Evolutionary conservation across 1,140 invertebrate genomes (phyloP).

Genomic region (Gryon sp.): DNA sequence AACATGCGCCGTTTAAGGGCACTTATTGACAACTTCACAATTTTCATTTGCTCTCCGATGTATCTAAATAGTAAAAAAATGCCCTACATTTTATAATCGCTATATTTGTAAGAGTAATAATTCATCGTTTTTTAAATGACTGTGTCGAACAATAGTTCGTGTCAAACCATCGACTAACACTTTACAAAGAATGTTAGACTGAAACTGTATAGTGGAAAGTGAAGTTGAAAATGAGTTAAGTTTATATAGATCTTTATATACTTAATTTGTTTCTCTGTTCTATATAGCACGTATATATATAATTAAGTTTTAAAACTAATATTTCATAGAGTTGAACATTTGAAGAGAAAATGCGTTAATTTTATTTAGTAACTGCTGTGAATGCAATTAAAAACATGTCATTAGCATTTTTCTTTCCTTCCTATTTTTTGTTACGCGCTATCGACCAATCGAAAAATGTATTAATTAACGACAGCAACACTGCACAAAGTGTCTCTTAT

Average conservation of each 20-base stretch:
- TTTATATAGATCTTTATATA: too few relatives aligned
- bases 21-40: constrained; percentile 68
- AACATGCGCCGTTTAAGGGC: constrained; percentile 65
- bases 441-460: constrained; percentile 5
- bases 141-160: constrained; percentile 6
- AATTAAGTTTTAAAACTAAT: too few relatives aligned
- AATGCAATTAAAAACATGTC: not conserved
- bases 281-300: too few relatives aligned
- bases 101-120: too few relatives aligned
- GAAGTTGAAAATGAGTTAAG: too few relatives aligned
- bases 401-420: constrained; percentile 6
- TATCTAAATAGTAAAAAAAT: too few relatives aligned
- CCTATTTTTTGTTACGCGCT: too few relatives aligned
- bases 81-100: constrained; percentile 18
- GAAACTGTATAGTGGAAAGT: too few relatives aligned
- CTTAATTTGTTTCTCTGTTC: too few relatives aligned
- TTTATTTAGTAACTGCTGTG: too few relatives aligned
- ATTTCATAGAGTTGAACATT: not conserved
- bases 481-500: not conserved
- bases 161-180: constrained; percentile 13
- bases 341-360: not conserved
- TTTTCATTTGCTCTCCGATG: constrained; percentile 46
- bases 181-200: too few relatives aligned
- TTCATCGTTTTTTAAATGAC: too few relatives aligned
- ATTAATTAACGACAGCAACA: constrained; percentile 17